Conservation (phyloP, 1,140 invertebrate genomes). For the Calliphora vicina region DNA sequence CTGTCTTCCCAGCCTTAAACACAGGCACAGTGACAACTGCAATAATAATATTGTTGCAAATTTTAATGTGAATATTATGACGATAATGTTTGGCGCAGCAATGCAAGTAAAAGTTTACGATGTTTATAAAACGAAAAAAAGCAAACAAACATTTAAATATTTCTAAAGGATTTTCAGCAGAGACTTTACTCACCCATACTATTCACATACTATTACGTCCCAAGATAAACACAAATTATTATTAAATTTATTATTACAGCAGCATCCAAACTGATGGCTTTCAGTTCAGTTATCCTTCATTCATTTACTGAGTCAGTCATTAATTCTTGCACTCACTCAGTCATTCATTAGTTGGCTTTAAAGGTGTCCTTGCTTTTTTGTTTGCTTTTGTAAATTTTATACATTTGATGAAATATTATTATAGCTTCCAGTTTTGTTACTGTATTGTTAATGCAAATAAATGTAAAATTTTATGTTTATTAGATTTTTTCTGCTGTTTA, state of each 20-base stretch:
- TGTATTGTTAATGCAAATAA: constrained; percentile 2
- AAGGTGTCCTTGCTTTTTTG: not conserved
- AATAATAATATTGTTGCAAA: not conserved
- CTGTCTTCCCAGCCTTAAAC: too few species aligned
- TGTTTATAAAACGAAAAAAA: not conserved
- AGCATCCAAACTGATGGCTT: too few species aligned
- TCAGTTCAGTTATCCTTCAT: not conserved
- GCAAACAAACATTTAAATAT: not conserved
- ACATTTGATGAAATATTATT: not conserved
- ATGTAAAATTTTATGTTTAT: constrained; percentile 28
- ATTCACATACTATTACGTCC: too few species aligned
- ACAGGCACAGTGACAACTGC: not conserved
- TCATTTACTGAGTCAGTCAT: not conserved
- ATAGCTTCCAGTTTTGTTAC: not conserved
- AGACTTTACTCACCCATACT: not conserved
- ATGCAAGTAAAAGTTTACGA: not conserved
- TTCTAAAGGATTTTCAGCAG: not conserved
- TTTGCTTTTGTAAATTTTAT: not conserved
- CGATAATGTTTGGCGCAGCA: not conserved
- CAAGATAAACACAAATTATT: not conserved
- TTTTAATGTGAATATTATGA: not conserved
- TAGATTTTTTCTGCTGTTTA: not conserved
- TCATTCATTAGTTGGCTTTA: not conserved
- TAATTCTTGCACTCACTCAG: not conserved
- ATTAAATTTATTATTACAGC: not conserved